Evolutionary conservation across 2,888 invertebrate genomes (phyloP).

Genomic region (Hesperia comma): DNA sequence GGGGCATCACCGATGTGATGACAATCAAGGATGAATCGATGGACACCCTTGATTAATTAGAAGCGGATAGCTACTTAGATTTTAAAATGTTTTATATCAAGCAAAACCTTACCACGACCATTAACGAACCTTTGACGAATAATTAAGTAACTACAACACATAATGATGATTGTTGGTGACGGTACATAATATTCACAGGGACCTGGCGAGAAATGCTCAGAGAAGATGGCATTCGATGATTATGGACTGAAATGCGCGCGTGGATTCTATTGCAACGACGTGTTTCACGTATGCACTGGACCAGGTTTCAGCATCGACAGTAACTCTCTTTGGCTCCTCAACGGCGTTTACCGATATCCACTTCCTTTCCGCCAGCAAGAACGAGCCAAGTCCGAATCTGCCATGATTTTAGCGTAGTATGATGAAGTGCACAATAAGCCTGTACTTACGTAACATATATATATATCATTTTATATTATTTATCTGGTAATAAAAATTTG

Average conservation of each 20-base stretch:
- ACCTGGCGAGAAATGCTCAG: constrained; percentile 70
- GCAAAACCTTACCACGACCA: too few species aligned
- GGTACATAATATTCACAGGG: constrained; percentile 52
- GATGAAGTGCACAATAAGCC: not conserved
- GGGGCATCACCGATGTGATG: too few species aligned
- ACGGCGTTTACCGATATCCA: constrained; percentile 55
- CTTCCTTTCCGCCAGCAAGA: constrained; percentile 42
- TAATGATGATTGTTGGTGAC: not conserved
- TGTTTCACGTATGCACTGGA: constrained; percentile 63
- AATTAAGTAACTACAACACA: not conserved
- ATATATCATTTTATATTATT: not conserved
- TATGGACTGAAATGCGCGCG: constrained; percentile 69
- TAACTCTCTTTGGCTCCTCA: constrained; percentile 54
- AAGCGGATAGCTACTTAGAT: too few species aligned
- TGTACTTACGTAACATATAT: not conserved
- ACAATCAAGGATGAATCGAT: too few species aligned
- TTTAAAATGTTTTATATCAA: too few species aligned
- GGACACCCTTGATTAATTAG: too few species aligned
- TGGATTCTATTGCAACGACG: constrained; percentile 66
- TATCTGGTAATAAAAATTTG: constrained; percentile 23
- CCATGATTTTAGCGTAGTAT: constrained; percentile 40
- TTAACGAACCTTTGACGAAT: not conserved
- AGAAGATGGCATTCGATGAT: constrained; percentile 62
- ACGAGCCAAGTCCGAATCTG: constrained; percentile 32
- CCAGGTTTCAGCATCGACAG: constrained; percentile 56